These are phyloP conservation scores for Myotis lucifugus DNA, from an alignment of 2,113 vertebrate genomes.

Conservation along the genomic window DNA sequence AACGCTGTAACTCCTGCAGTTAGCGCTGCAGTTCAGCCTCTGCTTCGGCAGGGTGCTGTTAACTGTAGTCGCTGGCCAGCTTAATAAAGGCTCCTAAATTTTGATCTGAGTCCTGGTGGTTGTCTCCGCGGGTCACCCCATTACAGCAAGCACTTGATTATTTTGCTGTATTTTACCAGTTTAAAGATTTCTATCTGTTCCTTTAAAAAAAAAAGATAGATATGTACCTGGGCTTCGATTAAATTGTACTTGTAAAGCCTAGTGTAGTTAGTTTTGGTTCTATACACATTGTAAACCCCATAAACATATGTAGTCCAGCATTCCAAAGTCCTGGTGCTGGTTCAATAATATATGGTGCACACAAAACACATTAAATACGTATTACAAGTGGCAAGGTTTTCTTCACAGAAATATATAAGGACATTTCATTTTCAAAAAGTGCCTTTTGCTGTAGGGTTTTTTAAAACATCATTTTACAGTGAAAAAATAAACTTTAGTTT, in stretches of 20 bases:
- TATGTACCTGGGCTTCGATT: slow-evolving; percentile 20
- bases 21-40: too few species aligned
- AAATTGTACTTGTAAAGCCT: slow-evolving; percentile 26
- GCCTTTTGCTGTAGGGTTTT: slow-evolving; percentile 9
- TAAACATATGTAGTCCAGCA: background rate
- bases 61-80: too few species aligned
- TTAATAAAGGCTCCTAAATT: too few species aligned
- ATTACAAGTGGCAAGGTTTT: slow-evolving; percentile 18
- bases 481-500: slow-evolving; percentile 61
- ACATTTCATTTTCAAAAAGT: slow-evolving; percentile 60
- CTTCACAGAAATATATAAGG: slow-evolving; percentile 48
- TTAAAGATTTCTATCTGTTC: slow-evolving; percentile 44
- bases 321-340: background rate
- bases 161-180: slow-evolving; percentile 21
- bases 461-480: slow-evolving; percentile 38
- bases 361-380: slow-evolving; percentile 31
- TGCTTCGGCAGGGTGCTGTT: too few species aligned
- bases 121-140: too few species aligned
- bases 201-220: background rate
- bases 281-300: slow-evolving; percentile 21
- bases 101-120: too few species aligned
- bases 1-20: too few species aligned
- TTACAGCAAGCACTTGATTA: background rate
- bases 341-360: background rate
- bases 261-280: background rate